A percentile compares a stretch with the other conserved stretches of the same genome.
These are phyloP conservation scores for Poecilia latipinna DNA, from an alignment of 2,113 vertebrate species.

Conservation along the genomic window DNA sequence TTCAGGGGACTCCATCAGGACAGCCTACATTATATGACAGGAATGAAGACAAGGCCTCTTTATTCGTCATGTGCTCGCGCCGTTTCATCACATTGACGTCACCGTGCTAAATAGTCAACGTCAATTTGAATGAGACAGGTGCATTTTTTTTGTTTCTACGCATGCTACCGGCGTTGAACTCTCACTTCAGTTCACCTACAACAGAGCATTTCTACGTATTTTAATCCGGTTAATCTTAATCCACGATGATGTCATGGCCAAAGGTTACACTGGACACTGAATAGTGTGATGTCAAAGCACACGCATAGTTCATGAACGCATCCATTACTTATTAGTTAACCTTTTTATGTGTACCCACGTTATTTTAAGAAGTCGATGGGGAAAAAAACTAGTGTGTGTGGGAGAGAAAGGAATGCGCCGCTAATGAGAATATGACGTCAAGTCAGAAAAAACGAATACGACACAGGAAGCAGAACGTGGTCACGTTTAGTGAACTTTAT, in stretches of 20 bases:
- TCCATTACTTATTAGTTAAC: neutral
- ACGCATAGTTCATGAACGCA: neutral
- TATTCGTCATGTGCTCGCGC: neutral
- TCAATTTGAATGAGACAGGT: neutral
- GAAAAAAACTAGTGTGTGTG: constrained; percentile 40
- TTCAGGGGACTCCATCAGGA: constrained; percentile 15
- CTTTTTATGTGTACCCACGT: neutral
- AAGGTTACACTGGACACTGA: neutral
- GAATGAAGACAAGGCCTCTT: constrained; percentile 22
- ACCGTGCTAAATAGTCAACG: neutral
- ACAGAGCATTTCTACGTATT: neutral
- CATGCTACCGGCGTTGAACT: neutral
- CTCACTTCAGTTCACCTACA: neutral
- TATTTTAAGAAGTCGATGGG: constrained; percentile 20
- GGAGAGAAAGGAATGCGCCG: constrained; percentile 69
- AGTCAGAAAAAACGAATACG: constrained; percentile 11
- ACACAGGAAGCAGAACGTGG: constrained; percentile 39
- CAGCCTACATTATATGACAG: constrained; percentile 23
- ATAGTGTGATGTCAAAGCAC: neutral
- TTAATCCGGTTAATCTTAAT: neutral
- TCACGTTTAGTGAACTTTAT: neutral
- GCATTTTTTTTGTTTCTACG: neutral
- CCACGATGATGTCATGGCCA: neutral
- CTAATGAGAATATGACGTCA: constrained; percentile 70
- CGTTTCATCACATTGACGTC: constrained; percentile 14